A percentile compares a stretch with the other conserved stretches of the same genome.
phyloP scores from a whole-genome alignment of 1,140 invertebrate species.

The Scaptomyza pallida region DNA sequence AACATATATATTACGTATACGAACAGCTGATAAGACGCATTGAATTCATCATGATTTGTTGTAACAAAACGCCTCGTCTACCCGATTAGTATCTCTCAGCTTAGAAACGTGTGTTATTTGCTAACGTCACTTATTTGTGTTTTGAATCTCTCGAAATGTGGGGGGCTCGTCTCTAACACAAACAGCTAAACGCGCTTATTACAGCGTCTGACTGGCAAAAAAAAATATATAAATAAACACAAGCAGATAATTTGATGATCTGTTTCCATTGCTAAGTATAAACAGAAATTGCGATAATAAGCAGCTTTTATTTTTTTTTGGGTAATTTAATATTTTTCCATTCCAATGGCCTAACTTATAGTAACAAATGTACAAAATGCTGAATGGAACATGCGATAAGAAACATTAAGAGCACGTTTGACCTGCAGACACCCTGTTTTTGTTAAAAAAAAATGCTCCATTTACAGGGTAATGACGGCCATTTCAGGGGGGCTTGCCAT shows the following conservation, averaged over 20 bases:
- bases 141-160: slow-evolving; percentile 2
- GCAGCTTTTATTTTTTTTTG: slow-evolving; percentile 1
- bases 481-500: too few relatives aligned
- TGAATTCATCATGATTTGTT: too few relatives aligned
- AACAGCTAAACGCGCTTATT: neutral
- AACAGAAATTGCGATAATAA: slow-evolving; percentile 14
- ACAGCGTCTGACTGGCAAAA: neutral
- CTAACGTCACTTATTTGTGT: slow-evolving; percentile 8
- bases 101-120: neutral
- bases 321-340: slow-evolving; percentile 18
- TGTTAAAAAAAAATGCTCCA: too few relatives aligned
- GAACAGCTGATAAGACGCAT: slow-evolving; percentile 3
- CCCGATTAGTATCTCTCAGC: too few relatives aligned
- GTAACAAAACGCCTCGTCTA: too few relatives aligned
- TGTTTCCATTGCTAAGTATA: neutral
- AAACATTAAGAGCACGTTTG: neutral
- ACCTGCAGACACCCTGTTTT: slow-evolving; percentile 15
- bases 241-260: slow-evolving; percentile 5
- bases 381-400: neutral
- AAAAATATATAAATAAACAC: slow-evolving; percentile 3
- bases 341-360: too few relatives aligned
- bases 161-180: slow-evolving; percentile 38
- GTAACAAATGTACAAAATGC: slow-evolving; percentile 11
- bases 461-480: too few relatives aligned
- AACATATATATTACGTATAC: neutral